phyloP scores from a whole-genome alignment of 1,140 invertebrate species.

The Drosophila azteca region DNA sequence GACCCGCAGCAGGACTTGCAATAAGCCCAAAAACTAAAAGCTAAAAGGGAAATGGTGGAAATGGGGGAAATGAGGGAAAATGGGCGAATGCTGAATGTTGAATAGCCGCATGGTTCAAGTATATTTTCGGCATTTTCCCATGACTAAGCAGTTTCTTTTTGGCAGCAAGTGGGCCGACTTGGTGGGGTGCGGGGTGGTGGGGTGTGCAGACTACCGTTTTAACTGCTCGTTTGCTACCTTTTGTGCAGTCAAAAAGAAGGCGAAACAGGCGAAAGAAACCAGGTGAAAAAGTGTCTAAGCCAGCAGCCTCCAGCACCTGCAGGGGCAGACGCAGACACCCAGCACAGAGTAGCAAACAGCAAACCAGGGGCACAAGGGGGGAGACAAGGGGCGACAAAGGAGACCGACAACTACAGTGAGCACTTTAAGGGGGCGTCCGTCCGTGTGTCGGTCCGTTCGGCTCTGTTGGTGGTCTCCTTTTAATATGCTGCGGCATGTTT shows the following conservation, averaged over 20 bases:
- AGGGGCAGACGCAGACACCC: no score
- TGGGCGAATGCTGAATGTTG: constrained; percentile 29
- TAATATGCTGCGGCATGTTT: constrained; percentile 73
- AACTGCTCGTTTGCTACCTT: constrained; percentile 56
- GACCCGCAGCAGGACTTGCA: constrained; percentile 44
- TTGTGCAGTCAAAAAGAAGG: constrained; percentile 57
- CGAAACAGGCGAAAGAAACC: constrained; percentile 18
- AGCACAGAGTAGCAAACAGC: constrained; percentile 16
- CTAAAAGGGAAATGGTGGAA: constrained; percentile 35
- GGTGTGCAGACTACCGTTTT: constrained; percentile 33
- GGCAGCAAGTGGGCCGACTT: not conserved
- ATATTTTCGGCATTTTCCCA: constrained; percentile 65
- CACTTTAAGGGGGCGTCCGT: constrained; percentile 59
- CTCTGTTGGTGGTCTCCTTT: constrained; percentile 65
- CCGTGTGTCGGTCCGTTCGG: constrained; percentile 27
- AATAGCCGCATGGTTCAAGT: constrained; percentile 57
- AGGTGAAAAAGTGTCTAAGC: constrained; percentile 59
- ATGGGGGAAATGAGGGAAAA: constrained; percentile 34
- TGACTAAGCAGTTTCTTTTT: constrained; percentile 69
- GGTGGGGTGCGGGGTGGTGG: not conserved
- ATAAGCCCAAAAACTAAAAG: constrained; percentile 61
- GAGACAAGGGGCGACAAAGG: no score
- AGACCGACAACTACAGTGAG: constrained; percentile 29
- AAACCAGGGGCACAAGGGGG: not conserved
- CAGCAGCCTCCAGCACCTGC: constrained; percentile 35